Base-by-base conservation (phyloP, 2,113 vertebrate genomes). In the Tragelaphus strepsiceros region DNA sequence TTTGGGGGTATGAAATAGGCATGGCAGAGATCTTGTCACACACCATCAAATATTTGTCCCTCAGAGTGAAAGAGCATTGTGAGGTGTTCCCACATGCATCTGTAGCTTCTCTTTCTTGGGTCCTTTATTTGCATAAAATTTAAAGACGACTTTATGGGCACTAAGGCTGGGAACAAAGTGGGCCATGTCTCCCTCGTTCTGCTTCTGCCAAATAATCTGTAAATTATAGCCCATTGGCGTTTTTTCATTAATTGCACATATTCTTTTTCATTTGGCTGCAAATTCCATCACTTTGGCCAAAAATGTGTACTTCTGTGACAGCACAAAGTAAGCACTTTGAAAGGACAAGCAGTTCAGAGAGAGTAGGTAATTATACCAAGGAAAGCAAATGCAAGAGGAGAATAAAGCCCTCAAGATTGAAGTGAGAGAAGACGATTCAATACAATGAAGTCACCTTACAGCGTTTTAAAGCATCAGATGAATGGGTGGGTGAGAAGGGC, bases 221-320 rank as follows among this genome's bases (percentile, higher is more conserved):
- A 98, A 98, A 98, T 98, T 98, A 98, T 95, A 98, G 98, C 91
- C 98, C 97, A 85, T n/a, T n/a, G 97, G 97, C 7, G 84, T 90
- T 96, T 98, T 96, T 89, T 90, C 98, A 98, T 98, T 98, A 98
- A 98, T 98, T 98, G 96, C 98, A 98, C 97, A 98, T 97, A 98
- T 98, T 98, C 98, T 98, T 97, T 97, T 97, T 96, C 97, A 89
- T 98, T 98, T 98, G 98, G 98, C 98, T 98, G 98, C 86, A 94
- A 94, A 98, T 97, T 97, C 94, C 94, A 94, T 97, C 98, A 90
- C 94, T 97, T 98, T 97, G 97, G 98, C 98, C 98, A 98, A 98
- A 98, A 98, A 97, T 97, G 97, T 98, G 98, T 98, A 96, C 98
- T 98, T 98, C 97, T 97, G 95, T 83, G 80, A 46, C 95, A 98